These are phyloP conservation scores for Glaucidium brasilianum DNA, from an alignment of 2,113 vertebrate species.

Conservation along the genomic window DNA sequence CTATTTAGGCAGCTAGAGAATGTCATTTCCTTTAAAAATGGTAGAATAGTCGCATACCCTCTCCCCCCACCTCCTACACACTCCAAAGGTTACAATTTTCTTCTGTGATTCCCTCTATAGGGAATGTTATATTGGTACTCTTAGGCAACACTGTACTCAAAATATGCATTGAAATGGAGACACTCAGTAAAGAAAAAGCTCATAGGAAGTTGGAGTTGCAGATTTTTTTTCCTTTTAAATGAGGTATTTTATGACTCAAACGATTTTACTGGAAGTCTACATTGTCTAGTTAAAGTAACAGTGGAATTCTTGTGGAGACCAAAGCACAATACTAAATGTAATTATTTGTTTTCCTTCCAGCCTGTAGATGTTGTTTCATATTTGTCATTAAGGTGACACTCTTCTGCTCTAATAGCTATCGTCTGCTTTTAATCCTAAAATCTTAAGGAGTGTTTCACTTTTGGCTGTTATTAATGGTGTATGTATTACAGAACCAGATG, in stretches of 20 bases:
- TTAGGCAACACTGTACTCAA: neutral
- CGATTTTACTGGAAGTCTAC: neutral
- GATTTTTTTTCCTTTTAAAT: conserved; percentile 16
- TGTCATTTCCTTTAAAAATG: neutral
- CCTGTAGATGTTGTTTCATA: neutral
- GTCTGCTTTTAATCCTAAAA: neutral
- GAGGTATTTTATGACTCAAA: conserved; percentile 9
- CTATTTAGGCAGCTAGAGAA: neutral
- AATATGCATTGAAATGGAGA: conserved; percentile 37
- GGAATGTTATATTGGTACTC: neutral
- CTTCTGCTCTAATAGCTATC: neutral
- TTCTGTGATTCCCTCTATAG: neutral
- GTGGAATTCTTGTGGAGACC: neutral
- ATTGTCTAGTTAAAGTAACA: neutral
- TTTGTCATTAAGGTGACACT: neutral
- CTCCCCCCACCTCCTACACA: neutral
- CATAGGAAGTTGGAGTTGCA: neutral
- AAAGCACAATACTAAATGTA: neutral
- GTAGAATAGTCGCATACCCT: neutral
- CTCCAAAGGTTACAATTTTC: neutral
- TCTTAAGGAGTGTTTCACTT: neutral
- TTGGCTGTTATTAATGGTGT: neutral
- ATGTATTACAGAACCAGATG: neutral
- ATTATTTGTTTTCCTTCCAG: neutral
- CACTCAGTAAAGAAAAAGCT: neutral